These are phyloP conservation scores for Brachirus orientalis DNA, from an alignment of 2,113 vertebrate genomes.

Conservation along the genomic window DNA sequence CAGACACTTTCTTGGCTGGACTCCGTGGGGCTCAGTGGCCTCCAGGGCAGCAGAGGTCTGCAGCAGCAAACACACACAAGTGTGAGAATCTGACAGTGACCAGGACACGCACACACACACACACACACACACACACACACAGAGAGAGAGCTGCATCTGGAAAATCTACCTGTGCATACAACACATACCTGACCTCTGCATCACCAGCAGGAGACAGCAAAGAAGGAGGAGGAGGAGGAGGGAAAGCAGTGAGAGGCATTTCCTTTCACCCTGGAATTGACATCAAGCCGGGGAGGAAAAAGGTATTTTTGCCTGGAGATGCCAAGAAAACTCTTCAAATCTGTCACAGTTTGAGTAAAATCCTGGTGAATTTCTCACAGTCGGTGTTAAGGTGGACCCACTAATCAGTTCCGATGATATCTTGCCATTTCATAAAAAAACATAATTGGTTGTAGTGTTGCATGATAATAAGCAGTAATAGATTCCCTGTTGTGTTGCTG, in stretches of 20 bases:
- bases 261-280: constrained; percentile 35
- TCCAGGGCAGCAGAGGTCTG: constrained; percentile 26
- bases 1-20: constrained; percentile 71
- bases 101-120: too few species aligned
- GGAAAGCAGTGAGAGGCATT: constrained; percentile 9
- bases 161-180: constrained; percentile 52
- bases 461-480: too few species aligned
- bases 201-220: constrained; percentile 1
- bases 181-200: constrained; percentile 28
- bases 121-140: too few species aligned
- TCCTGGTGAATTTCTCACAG: not conserved
- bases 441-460: too few species aligned
- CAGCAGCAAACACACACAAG: constrained; percentile 42
- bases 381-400: too few species aligned
- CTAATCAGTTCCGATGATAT: too few species aligned
- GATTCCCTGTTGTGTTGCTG: too few species aligned
- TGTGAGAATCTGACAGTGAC: constrained; percentile 51
- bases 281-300: constrained; percentile 22
- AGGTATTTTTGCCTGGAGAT: constrained; percentile 7
- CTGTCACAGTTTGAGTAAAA: too few species aligned
- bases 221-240: not conserved
- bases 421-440: too few species aligned
- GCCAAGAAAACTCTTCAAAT: constrained; percentile 10
- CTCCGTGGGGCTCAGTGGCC: constrained; percentile 51
- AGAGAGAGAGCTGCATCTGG: constrained; percentile 35